Percentiles rank a stretch among this genome's conserved stretches.
phyloP scores from a whole-genome alignment of 2,888 invertebrate genomes.

The Lasioglossum morio region DNA sequence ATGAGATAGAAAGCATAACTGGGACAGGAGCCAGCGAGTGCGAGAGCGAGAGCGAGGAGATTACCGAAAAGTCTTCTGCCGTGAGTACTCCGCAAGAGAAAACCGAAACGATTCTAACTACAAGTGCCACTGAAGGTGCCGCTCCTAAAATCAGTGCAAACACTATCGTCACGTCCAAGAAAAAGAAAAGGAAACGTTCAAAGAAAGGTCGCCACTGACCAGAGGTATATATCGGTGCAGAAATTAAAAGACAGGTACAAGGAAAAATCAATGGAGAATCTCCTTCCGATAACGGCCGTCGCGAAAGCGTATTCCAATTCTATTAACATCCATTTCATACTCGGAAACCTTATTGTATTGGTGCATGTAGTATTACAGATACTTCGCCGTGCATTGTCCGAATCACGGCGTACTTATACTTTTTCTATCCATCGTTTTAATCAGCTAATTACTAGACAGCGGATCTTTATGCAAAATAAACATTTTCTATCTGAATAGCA shows the following conservation, averaged over 20 bases:
- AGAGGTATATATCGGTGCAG: constrained; percentile 43
- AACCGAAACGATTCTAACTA: constrained; percentile 85
- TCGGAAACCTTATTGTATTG: constrained; percentile 36
- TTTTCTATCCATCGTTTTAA: constrained; percentile 34
- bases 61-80: constrained; percentile 83
- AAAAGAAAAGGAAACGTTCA: constrained; percentile 86
- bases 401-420: constrained; percentile 21
- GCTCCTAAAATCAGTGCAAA: constrained; percentile 84
- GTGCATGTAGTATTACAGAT: constrained; percentile 59
- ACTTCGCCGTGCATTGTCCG: constrained; percentile 24
- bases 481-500: too few species aligned
- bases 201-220: constrained; percentile 86
- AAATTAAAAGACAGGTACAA: constrained; percentile 37
- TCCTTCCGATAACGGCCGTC: constrained; percentile 12
- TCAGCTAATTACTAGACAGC: constrained; percentile 11
- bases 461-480: too few species aligned
- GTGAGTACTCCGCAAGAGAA: constrained; percentile 85
- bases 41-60: constrained; percentile 81
- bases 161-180: constrained; percentile 72
- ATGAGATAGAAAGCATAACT: constrained; percentile 84
- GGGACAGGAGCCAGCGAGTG: constrained; percentile 81
- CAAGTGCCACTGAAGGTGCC: constrained; percentile 86
- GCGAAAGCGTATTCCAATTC: constrained; percentile 48
- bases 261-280: constrained; percentile 21
- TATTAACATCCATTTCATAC: constrained; percentile 32